Percentiles rank a stretch among this genome's conserved stretches.
phyloP scores from a whole-genome alignment of 2,113 vertebrate species.

The Nothobranchius furzeri region DNA sequence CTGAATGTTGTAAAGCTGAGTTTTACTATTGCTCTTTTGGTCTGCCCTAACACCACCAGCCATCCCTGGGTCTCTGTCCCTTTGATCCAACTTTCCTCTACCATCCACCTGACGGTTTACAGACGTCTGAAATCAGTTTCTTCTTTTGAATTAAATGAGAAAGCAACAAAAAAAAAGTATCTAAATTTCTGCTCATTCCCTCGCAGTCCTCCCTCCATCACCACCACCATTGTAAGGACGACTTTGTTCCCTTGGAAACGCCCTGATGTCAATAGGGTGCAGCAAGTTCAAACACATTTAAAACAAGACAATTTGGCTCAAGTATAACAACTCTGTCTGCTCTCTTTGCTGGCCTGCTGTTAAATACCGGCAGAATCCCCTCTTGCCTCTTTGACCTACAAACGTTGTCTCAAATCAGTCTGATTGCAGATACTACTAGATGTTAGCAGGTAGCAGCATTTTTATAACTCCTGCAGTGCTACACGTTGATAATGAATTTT shows the following conservation, averaged over 20 bases:
- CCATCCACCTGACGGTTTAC: no score
- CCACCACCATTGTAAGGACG: constrained; percentile 1
- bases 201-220: background rate
- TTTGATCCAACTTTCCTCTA: no score
- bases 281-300: constrained; percentile 16
- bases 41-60: no score
- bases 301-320: constrained; percentile 42
- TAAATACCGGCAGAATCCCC: constrained; percentile 45
- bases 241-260: constrained; percentile 28
- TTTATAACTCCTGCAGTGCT: no score
- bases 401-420: constrained; percentile 2
- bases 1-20: no score
- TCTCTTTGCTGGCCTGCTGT: constrained; percentile 39
- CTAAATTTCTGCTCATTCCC: background rate
- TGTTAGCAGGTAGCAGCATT: constrained; percentile 36
- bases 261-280: constrained; percentile 29
- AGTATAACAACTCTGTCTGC: constrained; percentile 27
- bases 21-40: no score
- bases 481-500: constrained; percentile 4
- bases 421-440: constrained; percentile 15
- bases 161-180: no score
- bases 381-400: constrained; percentile 30
- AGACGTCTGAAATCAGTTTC: no score
- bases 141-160: no score
- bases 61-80: no score